Evolutionary conservation across 1,140 invertebrate species (phyloP).

Genomic region (Brachionus sp.): DNA sequence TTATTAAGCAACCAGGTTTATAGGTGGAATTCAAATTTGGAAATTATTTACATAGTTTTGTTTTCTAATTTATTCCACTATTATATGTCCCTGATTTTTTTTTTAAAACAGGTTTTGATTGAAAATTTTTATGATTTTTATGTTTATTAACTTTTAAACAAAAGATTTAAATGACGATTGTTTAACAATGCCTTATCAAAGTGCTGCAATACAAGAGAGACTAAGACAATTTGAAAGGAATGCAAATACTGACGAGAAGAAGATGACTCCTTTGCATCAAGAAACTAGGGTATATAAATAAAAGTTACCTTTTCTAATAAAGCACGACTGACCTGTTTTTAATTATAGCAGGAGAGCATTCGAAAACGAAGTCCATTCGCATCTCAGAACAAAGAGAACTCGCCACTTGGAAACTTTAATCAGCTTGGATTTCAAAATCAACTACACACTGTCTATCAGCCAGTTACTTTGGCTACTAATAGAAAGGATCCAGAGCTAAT

Average conservation of each 20-base stretch:
- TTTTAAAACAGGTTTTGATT: constrained; percentile 27
- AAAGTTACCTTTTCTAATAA: neutral
- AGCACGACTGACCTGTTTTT: constrained; percentile 3
- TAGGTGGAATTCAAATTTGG: constrained; percentile 31
- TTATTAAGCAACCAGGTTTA: constrained; percentile 27
- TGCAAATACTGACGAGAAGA: neutral
- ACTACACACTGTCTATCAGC: neutral
- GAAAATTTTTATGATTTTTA: neutral
- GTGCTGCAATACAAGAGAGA: constrained; percentile 17
- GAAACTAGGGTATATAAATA: constrained; percentile 42
- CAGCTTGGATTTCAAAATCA: neutral
- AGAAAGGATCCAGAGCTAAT: neutral
- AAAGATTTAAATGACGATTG: constrained; percentile 31
- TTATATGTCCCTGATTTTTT: constrained; percentile 24
- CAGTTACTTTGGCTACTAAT: neutral
- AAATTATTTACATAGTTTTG: constrained; percentile 9
- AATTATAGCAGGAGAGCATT: neutral
- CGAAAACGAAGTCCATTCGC: constrained; percentile 5
- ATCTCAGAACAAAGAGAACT: constrained; percentile 17
- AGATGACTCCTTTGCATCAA: neutral
- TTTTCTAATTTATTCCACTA: neutral
- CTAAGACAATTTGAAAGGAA: constrained; percentile 15
- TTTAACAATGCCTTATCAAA: constrained; percentile 17
- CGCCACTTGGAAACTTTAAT: neutral
- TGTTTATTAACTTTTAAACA: neutral